These are phyloP conservation scores for Drosophila anceps DNA, from an alignment of 2,888 invertebrate species.

Conservation along the genomic window DNA sequence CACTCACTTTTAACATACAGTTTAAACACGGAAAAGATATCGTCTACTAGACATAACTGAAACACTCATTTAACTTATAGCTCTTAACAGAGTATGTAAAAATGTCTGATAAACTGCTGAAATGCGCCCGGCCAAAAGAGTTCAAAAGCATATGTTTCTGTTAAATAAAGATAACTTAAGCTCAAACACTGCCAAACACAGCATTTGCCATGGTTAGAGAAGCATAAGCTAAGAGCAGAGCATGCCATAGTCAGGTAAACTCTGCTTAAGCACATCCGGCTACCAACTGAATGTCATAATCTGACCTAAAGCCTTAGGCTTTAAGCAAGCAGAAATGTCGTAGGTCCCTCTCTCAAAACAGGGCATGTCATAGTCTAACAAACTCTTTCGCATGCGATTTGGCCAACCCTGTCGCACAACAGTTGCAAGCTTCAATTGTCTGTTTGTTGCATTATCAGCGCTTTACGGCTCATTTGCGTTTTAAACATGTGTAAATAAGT, in stretches of 20 bases:
- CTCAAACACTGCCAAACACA: no score
- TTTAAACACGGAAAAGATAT: no score
- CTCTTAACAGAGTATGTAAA: background rate
- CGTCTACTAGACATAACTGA: no score
- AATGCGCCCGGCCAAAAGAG: no score
- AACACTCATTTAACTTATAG: background rate
- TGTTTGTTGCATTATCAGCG: constrained; percentile 73
- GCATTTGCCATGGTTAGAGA: no score
- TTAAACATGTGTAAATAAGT: constrained; percentile 77
- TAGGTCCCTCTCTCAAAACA: no score
- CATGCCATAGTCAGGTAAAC: background rate
- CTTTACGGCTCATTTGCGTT: constrained; percentile 77
- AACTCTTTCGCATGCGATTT: background rate
- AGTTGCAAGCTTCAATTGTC: constrained; percentile 65
- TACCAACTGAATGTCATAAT: background rate
- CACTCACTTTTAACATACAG: no score
- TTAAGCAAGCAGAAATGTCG: background rate
- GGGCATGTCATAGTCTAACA: background rate
- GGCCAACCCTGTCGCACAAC: constrained; percentile 22
- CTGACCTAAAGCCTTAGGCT: no score
- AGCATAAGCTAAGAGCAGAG: background rate
- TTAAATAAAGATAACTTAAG: no score
- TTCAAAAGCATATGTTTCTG: no score
- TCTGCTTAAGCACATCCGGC: background rate
- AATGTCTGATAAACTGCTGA: background rate